Base-by-base conservation (phyloP, 2,888 invertebrate genomes). In the Protonemura montana region DNA sequence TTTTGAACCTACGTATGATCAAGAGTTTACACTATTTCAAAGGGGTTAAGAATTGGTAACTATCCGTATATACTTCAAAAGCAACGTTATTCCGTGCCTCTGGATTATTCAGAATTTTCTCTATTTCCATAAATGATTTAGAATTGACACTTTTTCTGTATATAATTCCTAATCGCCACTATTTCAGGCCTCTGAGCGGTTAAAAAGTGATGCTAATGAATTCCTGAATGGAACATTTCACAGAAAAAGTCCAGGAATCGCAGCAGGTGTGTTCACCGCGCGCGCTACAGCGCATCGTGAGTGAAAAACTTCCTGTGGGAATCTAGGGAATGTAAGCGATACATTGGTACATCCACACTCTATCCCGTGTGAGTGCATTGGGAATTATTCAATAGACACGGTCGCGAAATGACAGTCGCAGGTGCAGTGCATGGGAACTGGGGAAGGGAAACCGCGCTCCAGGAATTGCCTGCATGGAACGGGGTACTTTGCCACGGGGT, bases 291-390 rank as follows among this genome's bases (percentile, higher is more conserved):
- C 30, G 84, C 28, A 84, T 28, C 29, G 16, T 28, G 81, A 35
- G 81, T 26, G 86, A 80, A 84, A 85, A 85, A 77, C 80, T 86
- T 86, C 81, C 86, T 86, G 86, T 86, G 86, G 86, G 86, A 86
- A 86, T 77, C 77, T 41, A 42, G 86, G 84, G 86, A 84, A 84
- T 86, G 86, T 86, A 86, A 83, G 86, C 86, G 84, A 86, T 86
- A 86, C 86, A 85, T 42, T 30, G 84, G 42, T 86, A 86, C 86
- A 86, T 85, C 86, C 81, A 86, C 86, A 86, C 84, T 84, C 59
- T 84, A 76, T 59, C 25, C 59, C 42, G 84, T 76, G 84, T 84
- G 86, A 86, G 86, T 86, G 86, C 86, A 85, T 86, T 85, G 84
- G 85, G 86, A 86, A 86, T 86, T 81, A 86, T 86, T 86, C 86